Base-by-base conservation (phyloP, 1,140 invertebrate species). In the Hypsibius dujardini region DNA sequence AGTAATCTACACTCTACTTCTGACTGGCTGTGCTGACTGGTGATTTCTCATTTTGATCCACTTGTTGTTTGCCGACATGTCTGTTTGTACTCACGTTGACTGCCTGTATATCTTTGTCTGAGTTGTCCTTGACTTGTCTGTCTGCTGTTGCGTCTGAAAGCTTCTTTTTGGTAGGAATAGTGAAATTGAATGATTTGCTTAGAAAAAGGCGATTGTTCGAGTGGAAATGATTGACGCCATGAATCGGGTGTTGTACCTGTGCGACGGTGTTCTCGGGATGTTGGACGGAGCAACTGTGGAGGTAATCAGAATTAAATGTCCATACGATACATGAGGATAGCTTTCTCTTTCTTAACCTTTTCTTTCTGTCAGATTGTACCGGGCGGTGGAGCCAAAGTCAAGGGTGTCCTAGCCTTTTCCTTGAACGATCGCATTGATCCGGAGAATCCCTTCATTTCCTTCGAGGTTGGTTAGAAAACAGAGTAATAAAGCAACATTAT, bases 161-260 rank as follows among this genome's bases (percentile, higher is more conserved):
- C 28, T 28, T 28, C 28, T 28, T 28, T 28, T 28, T 28, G 28
- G 28, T 28, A 28, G 28, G 28, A 28, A 28, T 28, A 28, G 28
- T 28, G 28, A 28, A 28, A 28, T 28, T 28, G 28, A 28, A 28
- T 28, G 28, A 28, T 28, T 28, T 28, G 28, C 28, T 28, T 28
- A 67, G 62, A 67, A 67, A 42, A 67, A 67, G 42, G 12, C 62
- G 62, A 42, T 67, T 12, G 42, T 67, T 3, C 12, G 45, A 45
- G 12, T 67, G 42, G 7, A 12, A 3, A 7, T 3, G 12, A 45
- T 67, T 45, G 12, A 12, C 42, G 42, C 62, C 62, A 7, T 67
- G 62, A 67, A 67, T 67, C 62, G 62, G 12, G 62, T 67, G 12
- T 67, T 67, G 42, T 67, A 67, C 42, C 45, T 67, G 42, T 67